phyloP scores from a whole-genome alignment of 2,113 vertebrate species.

The Sinocyclocheilus rhinocerous region DNA sequence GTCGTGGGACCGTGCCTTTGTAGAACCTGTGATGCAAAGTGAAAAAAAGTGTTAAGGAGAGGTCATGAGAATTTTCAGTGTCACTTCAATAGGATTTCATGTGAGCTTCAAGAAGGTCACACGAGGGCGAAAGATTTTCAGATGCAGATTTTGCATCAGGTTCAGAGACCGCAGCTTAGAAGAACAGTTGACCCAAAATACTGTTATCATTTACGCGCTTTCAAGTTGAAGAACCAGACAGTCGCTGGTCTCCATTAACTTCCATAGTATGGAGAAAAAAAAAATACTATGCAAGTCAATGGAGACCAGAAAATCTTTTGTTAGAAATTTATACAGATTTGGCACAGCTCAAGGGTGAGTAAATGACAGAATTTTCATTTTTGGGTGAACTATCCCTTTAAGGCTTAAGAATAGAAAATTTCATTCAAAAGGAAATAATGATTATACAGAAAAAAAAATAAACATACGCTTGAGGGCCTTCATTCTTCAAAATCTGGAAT shows the following conservation, averaged over 20 bases:
- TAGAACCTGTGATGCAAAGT: constrained; percentile 70
- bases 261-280: too few relatives aligned
- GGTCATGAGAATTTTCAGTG: background rate
- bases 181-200: background rate
- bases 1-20: constrained; percentile 76
- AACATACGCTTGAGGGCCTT: constrained; percentile 82
- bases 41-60: background rate
- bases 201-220: background rate
- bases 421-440: background rate
- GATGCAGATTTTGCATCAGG: too few relatives aligned
- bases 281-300: too few relatives aligned
- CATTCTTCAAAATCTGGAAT: constrained; percentile 81
- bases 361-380: background rate
- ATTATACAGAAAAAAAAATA: background rate
- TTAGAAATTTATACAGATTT: background rate
- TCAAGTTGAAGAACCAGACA: too few relatives aligned
- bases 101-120: too few relatives aligned
- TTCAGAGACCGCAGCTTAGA: too few relatives aligned
- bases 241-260: background rate
- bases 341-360: background rate
- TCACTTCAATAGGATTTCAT: background rate
- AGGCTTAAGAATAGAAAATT: too few relatives aligned
- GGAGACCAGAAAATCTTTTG: background rate
- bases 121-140: too few relatives aligned
- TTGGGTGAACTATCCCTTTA: background rate